Evolutionary conservation across 2,797 vertebrate species (phyloP).

Genomic region (Sebastiscus albofasciatus): DNA sequence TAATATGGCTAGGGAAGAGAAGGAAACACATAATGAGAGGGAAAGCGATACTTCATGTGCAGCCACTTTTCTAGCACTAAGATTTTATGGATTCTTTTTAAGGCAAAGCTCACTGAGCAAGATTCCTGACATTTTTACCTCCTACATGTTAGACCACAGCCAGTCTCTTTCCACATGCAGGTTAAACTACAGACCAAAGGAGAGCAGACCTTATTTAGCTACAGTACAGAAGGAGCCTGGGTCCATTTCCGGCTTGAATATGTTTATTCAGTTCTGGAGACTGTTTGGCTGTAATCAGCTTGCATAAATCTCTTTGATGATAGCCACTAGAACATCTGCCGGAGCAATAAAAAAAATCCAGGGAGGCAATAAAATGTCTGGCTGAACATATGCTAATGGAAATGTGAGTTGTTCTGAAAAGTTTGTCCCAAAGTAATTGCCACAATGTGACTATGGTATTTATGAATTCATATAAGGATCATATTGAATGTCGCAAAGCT

Average conservation of each 20-base stretch:
- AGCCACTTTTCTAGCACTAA: background rate
- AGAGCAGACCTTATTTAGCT: constrained; percentile 40
- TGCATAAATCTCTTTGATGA: constrained; percentile 86
- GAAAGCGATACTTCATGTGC: background rate
- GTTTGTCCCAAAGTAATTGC: constrained; percentile 62
- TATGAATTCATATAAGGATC: constrained; percentile 23
- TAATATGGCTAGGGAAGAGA: background rate
- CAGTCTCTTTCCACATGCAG: constrained; percentile 10
- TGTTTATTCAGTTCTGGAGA: constrained; percentile 79
- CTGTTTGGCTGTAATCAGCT: constrained; percentile 78
- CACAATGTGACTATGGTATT: constrained; percentile 22
- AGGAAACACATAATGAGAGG: background rate
- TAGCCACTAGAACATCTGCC: constrained; percentile 80
- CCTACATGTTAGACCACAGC: background rate
- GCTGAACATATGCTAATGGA: constrained; percentile 74
- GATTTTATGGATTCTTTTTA: constrained; percentile 5
- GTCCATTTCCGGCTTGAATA: constrained; percentile 69
- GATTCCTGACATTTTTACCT: background rate
- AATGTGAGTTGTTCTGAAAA: constrained; percentile 61
- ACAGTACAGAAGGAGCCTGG: constrained; percentile 63
- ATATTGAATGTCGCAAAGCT: background rate
- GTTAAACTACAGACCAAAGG: constrained; percentile 53
- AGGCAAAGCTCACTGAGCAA: background rate
- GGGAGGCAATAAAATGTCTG: constrained; percentile 77
- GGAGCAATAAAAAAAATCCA: constrained; percentile 70